Percentiles rank a stretch among this genome's conserved stretches.
Conservation (phyloP, 2,888 invertebrate species). For the Copidosoma aretas region DNA sequence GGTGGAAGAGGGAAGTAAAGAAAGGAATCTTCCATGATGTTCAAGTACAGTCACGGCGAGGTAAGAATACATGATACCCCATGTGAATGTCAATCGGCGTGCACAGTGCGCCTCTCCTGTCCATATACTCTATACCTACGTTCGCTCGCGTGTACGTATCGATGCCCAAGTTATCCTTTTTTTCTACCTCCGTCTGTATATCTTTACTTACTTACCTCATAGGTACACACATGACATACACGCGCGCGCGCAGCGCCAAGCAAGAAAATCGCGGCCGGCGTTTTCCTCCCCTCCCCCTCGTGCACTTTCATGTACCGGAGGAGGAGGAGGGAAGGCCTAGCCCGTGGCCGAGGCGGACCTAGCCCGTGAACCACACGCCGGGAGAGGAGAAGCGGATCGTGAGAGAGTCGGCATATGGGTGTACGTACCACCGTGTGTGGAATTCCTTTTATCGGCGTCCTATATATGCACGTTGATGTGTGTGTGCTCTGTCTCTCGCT, state of each 20-base stretch:
- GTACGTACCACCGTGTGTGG: not conserved
- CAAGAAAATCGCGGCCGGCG: not conserved
- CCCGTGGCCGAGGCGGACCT: constrained; percentile 20
- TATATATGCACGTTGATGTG: no score
- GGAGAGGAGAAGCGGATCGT: constrained; percentile 1
- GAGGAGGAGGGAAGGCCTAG: not conserved
- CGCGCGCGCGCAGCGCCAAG: not conserved
- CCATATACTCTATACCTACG: not conserved
- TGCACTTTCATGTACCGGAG: not conserved
- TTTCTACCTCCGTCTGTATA: not conserved
- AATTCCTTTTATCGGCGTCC: constrained; percentile 16
- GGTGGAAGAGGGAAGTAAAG: no score
- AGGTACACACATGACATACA: no score
- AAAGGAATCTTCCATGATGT: no score
- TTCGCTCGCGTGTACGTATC: not conserved
- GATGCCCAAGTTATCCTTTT: not conserved
- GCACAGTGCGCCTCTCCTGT: not conserved
- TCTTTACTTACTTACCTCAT: not conserved
- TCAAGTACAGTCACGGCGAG: no score
- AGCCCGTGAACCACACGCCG: constrained; percentile 11
- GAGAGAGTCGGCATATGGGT: not conserved
- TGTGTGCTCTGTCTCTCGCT: not conserved
- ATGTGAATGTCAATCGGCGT: not conserved
- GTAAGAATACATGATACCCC: no score
- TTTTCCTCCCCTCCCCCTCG: not conserved